Evolutionary conservation across 2,797 vertebrate species (phyloP).

Genomic region (Pseudochirops cupreus): DNA sequence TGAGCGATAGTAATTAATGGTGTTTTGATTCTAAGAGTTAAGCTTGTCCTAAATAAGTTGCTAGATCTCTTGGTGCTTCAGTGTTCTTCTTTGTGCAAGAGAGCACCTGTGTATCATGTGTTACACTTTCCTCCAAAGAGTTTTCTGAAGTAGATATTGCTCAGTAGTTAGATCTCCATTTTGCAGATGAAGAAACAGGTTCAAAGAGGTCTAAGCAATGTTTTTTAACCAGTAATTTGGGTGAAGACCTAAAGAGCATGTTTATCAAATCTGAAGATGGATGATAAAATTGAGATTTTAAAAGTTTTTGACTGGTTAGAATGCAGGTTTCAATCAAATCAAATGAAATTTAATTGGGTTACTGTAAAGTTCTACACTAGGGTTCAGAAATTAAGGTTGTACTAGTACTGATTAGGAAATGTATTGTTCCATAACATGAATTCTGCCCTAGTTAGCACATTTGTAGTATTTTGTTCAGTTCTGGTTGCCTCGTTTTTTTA

Average conservation of each 20-base stretch:
- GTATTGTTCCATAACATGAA: not conserved
- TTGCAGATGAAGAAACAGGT: not conserved
- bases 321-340: not conserved
- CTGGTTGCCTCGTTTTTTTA: not conserved
- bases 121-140: not conserved
- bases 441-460: not conserved
- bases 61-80: not conserved
- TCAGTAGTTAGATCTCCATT: not conserved
- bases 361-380: not conserved
- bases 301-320: not conserved
- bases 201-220: not conserved
- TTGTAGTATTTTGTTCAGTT: not conserved
- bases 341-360: not conserved
- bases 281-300: not conserved
- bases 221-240: not conserved
- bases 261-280: not conserved
- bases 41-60: not conserved
- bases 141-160: not conserved
- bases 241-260: not conserved
- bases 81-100: not conserved
- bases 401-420: not conserved
- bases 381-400: not conserved
- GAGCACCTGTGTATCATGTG: not conserved
- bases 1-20: not conserved
- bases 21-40: not conserved